Percentiles rank a stretch among this genome's conserved stretches.
phyloP scores from a whole-genome alignment of 2,888 invertebrate species.

The Phortica okadai region DNA sequence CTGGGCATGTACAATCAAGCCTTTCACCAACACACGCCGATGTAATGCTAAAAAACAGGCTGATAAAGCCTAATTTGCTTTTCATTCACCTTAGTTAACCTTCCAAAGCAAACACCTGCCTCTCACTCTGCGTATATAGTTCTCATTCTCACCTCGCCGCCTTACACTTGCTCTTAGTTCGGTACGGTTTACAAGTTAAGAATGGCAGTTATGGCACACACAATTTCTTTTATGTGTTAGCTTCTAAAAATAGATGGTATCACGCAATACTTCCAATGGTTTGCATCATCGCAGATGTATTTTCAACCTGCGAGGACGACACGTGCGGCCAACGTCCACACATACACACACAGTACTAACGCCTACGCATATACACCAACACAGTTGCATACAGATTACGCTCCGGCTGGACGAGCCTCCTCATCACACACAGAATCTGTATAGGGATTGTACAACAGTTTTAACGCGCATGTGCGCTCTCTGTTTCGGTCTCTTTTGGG shows the following conservation, averaged over 20 bases:
- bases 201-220: background rate
- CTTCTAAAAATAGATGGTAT: conserved; percentile 43
- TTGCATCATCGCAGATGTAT: conserved; percentile 43
- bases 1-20: too few species aligned
- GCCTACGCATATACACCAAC: conserved; percentile 8
- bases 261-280: conserved; percentile 37
- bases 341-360: background rate
- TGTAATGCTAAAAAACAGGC: too few species aligned
- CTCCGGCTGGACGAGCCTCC: conserved; percentile 60
- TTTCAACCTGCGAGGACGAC: conserved; percentile 17
- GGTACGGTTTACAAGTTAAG: background rate
- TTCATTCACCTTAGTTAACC: conserved; percentile 50
- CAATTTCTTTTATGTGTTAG: background rate
- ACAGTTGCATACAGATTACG: background rate
- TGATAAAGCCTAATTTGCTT: background rate
- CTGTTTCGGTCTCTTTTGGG: too few species aligned
- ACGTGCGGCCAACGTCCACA: background rate
- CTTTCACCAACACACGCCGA: too few species aligned
- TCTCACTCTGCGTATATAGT: background rate
- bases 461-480: conserved; percentile 16
- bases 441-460: background rate
- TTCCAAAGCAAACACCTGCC: conserved; percentile 30
- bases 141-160: background rate
- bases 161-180: background rate
- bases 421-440: conserved; percentile 42